Conservation (phyloP, 1,140 invertebrate species). For the Drosophila saltans region DNA sequence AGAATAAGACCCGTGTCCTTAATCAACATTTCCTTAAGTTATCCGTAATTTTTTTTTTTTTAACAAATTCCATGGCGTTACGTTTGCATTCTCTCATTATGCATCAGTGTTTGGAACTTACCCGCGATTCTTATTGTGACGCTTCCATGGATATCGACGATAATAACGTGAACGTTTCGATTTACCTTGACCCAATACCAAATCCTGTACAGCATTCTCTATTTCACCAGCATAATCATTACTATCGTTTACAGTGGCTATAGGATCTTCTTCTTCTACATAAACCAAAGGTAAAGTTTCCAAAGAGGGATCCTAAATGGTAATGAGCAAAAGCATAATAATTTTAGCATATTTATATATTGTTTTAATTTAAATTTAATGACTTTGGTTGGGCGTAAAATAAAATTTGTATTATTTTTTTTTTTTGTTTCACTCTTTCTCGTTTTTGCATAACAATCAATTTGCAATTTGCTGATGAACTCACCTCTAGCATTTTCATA, state of each 20-base stretch:
- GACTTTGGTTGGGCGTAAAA: conserved; percentile 3
- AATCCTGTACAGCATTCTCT: conserved; percentile 42
- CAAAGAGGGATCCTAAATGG: conserved; percentile 66
- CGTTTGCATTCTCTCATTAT: background rate
- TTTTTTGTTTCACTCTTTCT: background rate
- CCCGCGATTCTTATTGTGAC: conserved; percentile 83
- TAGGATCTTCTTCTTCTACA: conserved; percentile 79
- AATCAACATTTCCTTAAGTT: background rate
- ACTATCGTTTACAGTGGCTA: conserved; percentile 15
- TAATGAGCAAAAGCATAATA: conserved; percentile 1
- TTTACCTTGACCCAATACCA: conserved; percentile 46
- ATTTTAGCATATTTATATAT: background rate
- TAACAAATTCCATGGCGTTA: background rate
- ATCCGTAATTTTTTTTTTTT: background rate
- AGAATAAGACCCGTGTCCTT: too few species aligned
- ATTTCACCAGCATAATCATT: conserved; percentile 60
- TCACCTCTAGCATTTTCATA: conserved; percentile 82
- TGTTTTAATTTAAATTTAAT: background rate
- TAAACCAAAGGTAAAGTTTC: conserved; percentile 83
- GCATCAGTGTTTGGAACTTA: conserved; percentile 43
- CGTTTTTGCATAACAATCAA: background rate
- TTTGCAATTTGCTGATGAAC: conserved; percentile 10
- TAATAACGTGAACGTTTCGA: conserved; percentile 85
- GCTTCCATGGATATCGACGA: conserved; percentile 86
- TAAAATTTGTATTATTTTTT: background rate